phyloP scores from a whole-genome alignment of 2,797 vertebrate species.

The Muraenolepis orangiensis region DNA sequence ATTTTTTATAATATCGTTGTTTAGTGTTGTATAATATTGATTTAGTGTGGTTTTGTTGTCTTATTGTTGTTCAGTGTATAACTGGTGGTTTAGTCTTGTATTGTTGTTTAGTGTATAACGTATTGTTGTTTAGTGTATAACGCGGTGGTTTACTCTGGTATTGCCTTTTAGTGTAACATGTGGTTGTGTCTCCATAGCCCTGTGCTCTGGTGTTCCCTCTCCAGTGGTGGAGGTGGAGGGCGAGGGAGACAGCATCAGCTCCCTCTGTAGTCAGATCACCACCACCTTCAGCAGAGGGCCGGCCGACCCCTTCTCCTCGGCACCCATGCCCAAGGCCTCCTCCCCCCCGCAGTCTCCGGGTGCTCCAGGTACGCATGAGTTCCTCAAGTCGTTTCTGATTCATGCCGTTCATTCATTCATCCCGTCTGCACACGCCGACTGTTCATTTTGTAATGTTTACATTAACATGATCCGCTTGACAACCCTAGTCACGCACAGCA shows the following conservation, averaged over 20 bases:
- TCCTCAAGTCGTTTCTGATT: too few species aligned
- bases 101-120: neutral
- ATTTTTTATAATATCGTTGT: neutral
- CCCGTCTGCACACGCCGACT: too few species aligned
- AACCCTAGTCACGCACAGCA: neutral
- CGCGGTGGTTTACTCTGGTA: neutral
- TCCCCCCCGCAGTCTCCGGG: constrained; percentile 90
- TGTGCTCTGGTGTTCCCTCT: constrained; percentile 11
- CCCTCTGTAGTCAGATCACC: constrained; percentile 95
- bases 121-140: neutral
- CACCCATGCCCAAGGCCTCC: constrained; percentile 89
- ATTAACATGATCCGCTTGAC: too few species aligned
- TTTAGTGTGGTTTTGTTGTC: neutral
- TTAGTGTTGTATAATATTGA: neutral
- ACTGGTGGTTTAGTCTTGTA: too few species aligned
- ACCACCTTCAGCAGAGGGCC: constrained; percentile 86
- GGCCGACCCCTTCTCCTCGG: constrained; percentile 93
- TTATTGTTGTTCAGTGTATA: too few species aligned
- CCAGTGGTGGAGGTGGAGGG: constrained; percentile 90
- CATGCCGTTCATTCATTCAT: too few species aligned
- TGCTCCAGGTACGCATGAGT: constrained; percentile 75
- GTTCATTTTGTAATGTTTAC: too few species aligned
- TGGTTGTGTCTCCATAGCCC: neutral
- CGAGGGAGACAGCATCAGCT: constrained; percentile 93
- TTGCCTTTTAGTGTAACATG: neutral